Base-by-base conservation (phyloP, 2,113 vertebrate species). In the Gymnarchus niloticus region DNA sequence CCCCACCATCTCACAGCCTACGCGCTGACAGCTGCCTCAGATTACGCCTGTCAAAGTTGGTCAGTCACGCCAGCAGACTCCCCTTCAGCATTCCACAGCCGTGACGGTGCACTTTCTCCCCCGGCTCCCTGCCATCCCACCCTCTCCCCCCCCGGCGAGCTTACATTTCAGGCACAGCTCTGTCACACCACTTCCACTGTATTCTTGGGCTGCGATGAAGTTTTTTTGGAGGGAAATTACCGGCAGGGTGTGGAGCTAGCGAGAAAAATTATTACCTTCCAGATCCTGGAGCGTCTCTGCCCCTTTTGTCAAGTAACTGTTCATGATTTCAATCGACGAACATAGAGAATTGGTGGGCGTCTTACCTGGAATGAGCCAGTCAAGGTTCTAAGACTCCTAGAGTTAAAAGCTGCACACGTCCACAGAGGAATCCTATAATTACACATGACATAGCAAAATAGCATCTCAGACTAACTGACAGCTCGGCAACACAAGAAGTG, bases 11-110 rank as follows among this genome's bases (percentile, higher is more conserved):
- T 49, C 49, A 10, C 3, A 1, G 80, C 17, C 80, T 17, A 1
- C 23, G 25, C 25, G n/a, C 48, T 33, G 51, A 54, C 80, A 82
- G 80, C 80, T 82, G 80, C 80, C 80, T 82, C 51, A 54, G 49
- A 82, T 82, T 82, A 56, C 28, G 51, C 44, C 51, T 82, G 48
- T 82, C 49, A 54, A 33, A 82, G 49, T 81, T 10, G 37, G 25
- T 82, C 80, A 21, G 21, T 48, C 44, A 46, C 76, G 17, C 41
- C 44, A n/a, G 44, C 21, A 54, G 49, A n/a, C 80, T 33, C 49
- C 25, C 80, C 51, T 52, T 54, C 80, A 33, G 51, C 48, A 51
- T 82, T 56, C 80, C 80, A 54, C 49, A 56, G 51, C 25, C 80
- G 25, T 56, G 80, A 56, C 80, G 80, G 49, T n/a, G 80, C 80